Evolutionary conservation across 2,113 vertebrate genomes (phyloP).

Genomic region (Ictidomys tridecemlineatus): DNA sequence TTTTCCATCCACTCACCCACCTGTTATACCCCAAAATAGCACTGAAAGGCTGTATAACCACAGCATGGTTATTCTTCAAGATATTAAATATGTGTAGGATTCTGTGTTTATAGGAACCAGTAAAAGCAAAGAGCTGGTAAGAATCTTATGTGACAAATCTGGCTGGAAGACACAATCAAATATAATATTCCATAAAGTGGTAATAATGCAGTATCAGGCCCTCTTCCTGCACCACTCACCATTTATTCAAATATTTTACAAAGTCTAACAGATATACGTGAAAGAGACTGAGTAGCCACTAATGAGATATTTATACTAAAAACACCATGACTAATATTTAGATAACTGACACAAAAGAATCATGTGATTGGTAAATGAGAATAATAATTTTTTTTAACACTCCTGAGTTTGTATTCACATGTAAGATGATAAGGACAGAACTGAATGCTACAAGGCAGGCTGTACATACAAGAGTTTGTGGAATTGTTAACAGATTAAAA

Average conservation of each 20-base stretch:
- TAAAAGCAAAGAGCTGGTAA: not conserved
- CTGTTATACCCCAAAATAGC: slow-evolving; percentile 68
- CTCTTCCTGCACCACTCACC: not conserved
- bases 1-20: not conserved
- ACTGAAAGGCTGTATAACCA: not conserved
- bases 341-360: not conserved
- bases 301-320: slow-evolving; percentile 18
- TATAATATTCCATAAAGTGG: not conserved
- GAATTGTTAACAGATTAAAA: slow-evolving; percentile 5
- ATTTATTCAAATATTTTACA: not conserved
- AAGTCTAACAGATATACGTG: not conserved
- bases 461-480: not conserved
- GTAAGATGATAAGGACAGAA: not conserved
- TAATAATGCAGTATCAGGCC: not conserved
- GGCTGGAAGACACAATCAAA: not conserved
- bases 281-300: not conserved
- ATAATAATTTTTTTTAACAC: slow-evolving; percentile 26
- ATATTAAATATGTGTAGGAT: not conserved
- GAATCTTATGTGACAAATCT: not conserved
- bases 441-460: not conserved
- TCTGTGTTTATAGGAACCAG: not conserved
- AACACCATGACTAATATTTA: not conserved
- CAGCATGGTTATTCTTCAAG: slow-evolving; percentile 16
- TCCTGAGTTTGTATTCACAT: not conserved
- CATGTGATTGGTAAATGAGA: not conserved